Evolutionary conservation across 37 sponge, comb jelly and placozoan species (phyloP), one percentile per base, ranked within the genome.

Genomic region (Mnemiopsis leidyi): DNA sequence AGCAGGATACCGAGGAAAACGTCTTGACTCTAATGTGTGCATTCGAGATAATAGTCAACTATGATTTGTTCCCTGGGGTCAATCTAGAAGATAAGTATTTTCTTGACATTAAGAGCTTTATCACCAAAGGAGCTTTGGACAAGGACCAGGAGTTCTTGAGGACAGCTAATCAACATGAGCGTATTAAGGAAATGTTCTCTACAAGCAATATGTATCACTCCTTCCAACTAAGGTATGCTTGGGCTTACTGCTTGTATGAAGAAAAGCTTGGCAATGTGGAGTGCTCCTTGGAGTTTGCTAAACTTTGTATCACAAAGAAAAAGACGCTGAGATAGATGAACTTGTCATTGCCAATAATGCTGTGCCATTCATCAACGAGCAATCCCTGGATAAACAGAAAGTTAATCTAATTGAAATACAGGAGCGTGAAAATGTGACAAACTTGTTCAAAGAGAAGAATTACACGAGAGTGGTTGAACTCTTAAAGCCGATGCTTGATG

Each of bases 401-500:
- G n/a, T 37, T n/a, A 28, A 18, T 28, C 90, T 85, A 28, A 40
- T 85, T 23, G 90, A 85, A 25, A 25, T 85, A 28, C 90, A 40
- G 48, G 90, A 85, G 29, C 90, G 90, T 0, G 90, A 85, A 26
- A 33, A 85, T 39, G 90, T 85, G 5, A 37, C 90, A 1, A 38
- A 85, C 28, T 39, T 85, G 61, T 85, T 85, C 90, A 85, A 85
- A 40, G 90, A 85, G 48, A 85, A 85, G 30, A 85, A 85, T 40
- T 85, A 85, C 61, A 39, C 90, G 28, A 28, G 90, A n/a, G 90
- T 85, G 1, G 90, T 40, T 23, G 90, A 85, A 61, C 90, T 85
- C 29, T 37, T 85, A 13, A 38, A 40, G 3, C 90, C 90, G 0
- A 85, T 85, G 90, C 90, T 85, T n/a, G 61, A 40, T 85, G 90